Evolutionary conservation across 2,797 vertebrate species (phyloP).

Genomic region (Myotis daubentonii): DNA sequence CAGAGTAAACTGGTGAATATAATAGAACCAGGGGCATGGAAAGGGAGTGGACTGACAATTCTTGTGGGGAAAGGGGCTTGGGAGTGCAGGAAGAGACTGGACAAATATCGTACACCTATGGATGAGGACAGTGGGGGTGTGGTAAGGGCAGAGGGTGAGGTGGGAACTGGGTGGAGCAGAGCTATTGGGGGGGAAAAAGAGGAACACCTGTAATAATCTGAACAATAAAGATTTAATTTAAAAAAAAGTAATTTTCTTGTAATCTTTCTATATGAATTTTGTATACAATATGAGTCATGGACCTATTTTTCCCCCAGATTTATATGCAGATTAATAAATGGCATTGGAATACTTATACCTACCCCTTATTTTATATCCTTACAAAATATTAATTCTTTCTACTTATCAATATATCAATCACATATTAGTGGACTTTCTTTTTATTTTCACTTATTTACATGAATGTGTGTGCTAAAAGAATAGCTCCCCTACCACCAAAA

Average conservation of each 20-base stretch:
- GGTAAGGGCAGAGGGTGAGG: too few species aligned
- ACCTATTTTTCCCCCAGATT: not conserved
- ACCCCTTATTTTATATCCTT: constrained; percentile 16
- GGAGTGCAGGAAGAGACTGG: too few species aligned
- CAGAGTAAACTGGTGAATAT: too few species aligned
- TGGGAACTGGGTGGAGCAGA: too few species aligned
- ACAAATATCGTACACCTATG: too few species aligned
- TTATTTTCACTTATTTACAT: not conserved
- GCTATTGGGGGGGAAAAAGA: too few species aligned
- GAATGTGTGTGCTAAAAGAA: not conserved
- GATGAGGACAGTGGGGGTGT: too few species aligned
- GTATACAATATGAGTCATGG: not conserved
- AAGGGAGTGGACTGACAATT: too few species aligned
- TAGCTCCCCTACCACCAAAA: not conserved
- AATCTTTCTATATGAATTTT: not conserved
- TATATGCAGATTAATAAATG: not conserved
- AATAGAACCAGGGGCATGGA: too few species aligned
- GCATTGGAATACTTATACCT: not conserved
- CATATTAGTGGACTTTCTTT: not conserved
- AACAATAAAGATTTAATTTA: too few species aligned
- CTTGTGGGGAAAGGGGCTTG: too few species aligned
- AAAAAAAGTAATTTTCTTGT: not conserved
- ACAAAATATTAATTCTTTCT: not conserved
- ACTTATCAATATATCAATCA: not conserved
- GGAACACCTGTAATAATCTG: too few species aligned